Conservation (phyloP, 2,888 invertebrate species). For the Plutella xylostella region DNA sequence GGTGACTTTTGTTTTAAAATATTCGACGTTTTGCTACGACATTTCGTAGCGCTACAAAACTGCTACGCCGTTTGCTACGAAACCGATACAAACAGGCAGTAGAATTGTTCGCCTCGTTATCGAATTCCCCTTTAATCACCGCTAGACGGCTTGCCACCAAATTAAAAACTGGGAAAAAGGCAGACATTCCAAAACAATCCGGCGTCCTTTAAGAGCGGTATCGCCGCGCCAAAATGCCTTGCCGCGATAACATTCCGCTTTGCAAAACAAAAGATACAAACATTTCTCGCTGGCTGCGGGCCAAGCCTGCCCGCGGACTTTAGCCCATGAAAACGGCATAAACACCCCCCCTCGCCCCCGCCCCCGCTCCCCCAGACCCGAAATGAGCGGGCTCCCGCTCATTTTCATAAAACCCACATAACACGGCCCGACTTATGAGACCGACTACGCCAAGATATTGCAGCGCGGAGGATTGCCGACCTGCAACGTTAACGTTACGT, state of each 20-base stretch:
- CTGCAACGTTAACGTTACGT: background rate
- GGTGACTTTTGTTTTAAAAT: too few relatives aligned
- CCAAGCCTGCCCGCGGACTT: slow-evolving; percentile 28
- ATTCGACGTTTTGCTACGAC: too few relatives aligned
- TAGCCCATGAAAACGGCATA: slow-evolving; percentile 57
- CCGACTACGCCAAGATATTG: slow-evolving; percentile 11
- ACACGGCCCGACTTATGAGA: slow-evolving; percentile 43
- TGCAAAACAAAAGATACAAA: slow-evolving; percentile 45
- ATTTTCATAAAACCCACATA: slow-evolving; percentile 65
- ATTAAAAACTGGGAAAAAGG: too few relatives aligned
- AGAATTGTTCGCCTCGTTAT: too few relatives aligned
- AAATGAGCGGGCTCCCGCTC: slow-evolving; percentile 66
- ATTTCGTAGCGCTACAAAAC: too few relatives aligned
- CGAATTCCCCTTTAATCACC: too few relatives aligned
- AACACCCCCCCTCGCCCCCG: slow-evolving; percentile 46
- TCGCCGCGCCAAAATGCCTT: background rate
- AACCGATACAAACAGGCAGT: too few relatives aligned
- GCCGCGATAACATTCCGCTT: slow-evolving; percentile 16
- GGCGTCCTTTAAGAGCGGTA: slow-evolving; percentile 1
- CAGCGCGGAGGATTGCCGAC: background rate
- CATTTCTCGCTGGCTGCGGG: slow-evolving; percentile 46
- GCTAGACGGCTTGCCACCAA: too few relatives aligned
- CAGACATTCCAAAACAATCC: too few relatives aligned
- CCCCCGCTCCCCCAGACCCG: slow-evolving; percentile 35
- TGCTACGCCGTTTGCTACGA: too few relatives aligned